These are phyloP conservation scores for Drosophila orena DNA, from an alignment of 1,140 invertebrate genomes.

Conservation along the genomic window DNA sequence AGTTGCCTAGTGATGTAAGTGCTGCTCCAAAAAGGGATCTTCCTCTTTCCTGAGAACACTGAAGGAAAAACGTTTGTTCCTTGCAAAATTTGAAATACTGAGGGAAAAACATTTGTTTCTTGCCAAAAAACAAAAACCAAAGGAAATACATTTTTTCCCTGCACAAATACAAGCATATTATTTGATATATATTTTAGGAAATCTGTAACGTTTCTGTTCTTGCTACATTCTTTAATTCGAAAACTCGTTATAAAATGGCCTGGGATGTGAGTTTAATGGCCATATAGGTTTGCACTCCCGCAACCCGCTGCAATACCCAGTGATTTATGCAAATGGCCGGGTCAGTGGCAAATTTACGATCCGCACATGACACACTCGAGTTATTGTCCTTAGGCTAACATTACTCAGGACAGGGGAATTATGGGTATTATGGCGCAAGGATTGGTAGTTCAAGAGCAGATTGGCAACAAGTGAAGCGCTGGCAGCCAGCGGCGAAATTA, in stretches of 20 bases:
- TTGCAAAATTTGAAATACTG: too few species aligned
- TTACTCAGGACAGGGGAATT: constrained; percentile 32
- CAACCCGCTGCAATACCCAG: constrained; percentile 17
- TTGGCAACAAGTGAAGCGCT: constrained; percentile 35
- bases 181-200: background rate
- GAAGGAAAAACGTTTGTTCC: too few species aligned
- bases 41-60: background rate
- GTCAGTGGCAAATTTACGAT: constrained; percentile 53
- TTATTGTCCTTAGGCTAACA: constrained; percentile 38
- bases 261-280: constrained; percentile 35
- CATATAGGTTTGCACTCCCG: constrained; percentile 22
- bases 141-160: too few species aligned
- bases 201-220: too few species aligned
- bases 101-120: too few species aligned
- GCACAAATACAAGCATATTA: background rate
- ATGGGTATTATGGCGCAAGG: constrained; percentile 33
- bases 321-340: constrained; percentile 67
- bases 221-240: background rate
- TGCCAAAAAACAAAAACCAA: too few species aligned
- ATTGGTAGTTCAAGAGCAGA: constrained; percentile 23
- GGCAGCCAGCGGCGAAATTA: constrained; percentile 1
- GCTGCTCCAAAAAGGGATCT: background rate
- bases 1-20: constrained; percentile 54
- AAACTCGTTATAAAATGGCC: constrained; percentile 14
- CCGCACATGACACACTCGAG: constrained; percentile 41